Evolutionary conservation across 2,113 vertebrate genomes (phyloP), one percentile per base, ranked within the genome.

Genomic region (Semicossyphus pulcher): DNA sequence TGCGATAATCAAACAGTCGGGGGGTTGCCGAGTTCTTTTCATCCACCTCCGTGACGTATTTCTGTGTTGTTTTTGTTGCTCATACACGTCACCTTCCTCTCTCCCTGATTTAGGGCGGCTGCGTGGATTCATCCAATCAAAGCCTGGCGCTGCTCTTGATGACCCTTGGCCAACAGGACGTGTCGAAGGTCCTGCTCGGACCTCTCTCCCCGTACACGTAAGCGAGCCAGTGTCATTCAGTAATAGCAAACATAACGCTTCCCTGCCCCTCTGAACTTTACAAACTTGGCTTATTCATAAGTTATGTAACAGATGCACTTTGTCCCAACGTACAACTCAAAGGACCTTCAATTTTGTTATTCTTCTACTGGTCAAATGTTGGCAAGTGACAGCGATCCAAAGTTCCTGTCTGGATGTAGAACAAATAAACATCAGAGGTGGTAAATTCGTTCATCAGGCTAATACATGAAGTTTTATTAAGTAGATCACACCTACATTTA

Each of bases 191-290:
- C 70, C 93, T 97, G 26, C 89, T 98, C 4, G 98, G 98, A 91
- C 95, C 97, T 2, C 94, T 99, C 31, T 99, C 98, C 21, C 95
- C 96, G 0, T 98, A 98, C 91, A 98, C 97, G 98, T 99, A 94
- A 97, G 97, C 91, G 4, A 14, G 0, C 37, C 7, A n/a, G 41
- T n/a, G 21, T 45, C 72, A 76, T 45, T 54, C 67, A 36, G 2
- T 48, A 26, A 63, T 12, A 48, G 23, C 47, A 52, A 26, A 34
- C 7, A 12, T 0, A 23, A n/a, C n/a, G 10, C 11, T 18, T 18
- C 10, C 21, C 7, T n/a, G 4, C 16, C 32, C 51, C 45, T 29
- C 52, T 70, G 52, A 42, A 60, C 65, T 44, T 32, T 20, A 65
- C 60, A 58, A 47, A 57, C 57, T 4, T 23, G 7, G 25, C 34